These are phyloP conservation scores for Schizotus pectinicornis DNA, from an alignment of 2,888 invertebrate genomes.

Conservation along the genomic window DNA sequence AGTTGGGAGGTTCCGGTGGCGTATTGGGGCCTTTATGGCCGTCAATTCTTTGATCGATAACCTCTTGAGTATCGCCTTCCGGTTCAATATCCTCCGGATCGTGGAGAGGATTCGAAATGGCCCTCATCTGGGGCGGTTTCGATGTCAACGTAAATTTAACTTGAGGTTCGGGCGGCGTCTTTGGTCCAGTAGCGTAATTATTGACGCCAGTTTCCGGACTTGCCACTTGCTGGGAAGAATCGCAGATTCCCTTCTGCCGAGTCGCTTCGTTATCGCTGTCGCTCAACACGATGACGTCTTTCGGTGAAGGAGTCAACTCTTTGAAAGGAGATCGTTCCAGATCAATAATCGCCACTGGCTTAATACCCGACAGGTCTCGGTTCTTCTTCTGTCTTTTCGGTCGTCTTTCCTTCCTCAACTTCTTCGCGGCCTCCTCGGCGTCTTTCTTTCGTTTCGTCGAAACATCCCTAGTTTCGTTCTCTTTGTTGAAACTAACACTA, in stretches of 20 bases:
- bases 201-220: constrained; percentile 48
- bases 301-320: constrained; percentile 80
- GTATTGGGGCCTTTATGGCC: constrained; percentile 73
- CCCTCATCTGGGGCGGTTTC: constrained; percentile 62
- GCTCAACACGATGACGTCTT: constrained; percentile 81
- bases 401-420: constrained; percentile 45
- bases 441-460: constrained; percentile 50
- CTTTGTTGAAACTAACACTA: constrained; percentile 88
- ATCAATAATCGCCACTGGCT: constrained; percentile 86
- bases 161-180: constrained; percentile 77
- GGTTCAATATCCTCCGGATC: constrained; percentile 63
- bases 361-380: constrained; percentile 58
- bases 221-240: constrained; percentile 50
- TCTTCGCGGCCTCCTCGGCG: constrained; percentile 49
- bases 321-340: constrained; percentile 84
- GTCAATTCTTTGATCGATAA: constrained; percentile 28
- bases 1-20: constrained; percentile 71
- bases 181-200: constrained; percentile 66
- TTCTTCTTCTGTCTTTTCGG: constrained; percentile 55
- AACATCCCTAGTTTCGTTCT: constrained; percentile 56
- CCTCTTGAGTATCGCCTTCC: constrained; percentile 45
- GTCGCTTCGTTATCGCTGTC: constrained; percentile 75
- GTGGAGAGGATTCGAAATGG: constrained; percentile 67
- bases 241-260: constrained; percentile 42
- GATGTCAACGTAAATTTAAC: constrained; percentile 67